Evolutionary conservation across 2,888 invertebrate species (phyloP), one percentile per base, ranked within the genome.

Genomic region (Eupeodes latifasciatus): DNA sequence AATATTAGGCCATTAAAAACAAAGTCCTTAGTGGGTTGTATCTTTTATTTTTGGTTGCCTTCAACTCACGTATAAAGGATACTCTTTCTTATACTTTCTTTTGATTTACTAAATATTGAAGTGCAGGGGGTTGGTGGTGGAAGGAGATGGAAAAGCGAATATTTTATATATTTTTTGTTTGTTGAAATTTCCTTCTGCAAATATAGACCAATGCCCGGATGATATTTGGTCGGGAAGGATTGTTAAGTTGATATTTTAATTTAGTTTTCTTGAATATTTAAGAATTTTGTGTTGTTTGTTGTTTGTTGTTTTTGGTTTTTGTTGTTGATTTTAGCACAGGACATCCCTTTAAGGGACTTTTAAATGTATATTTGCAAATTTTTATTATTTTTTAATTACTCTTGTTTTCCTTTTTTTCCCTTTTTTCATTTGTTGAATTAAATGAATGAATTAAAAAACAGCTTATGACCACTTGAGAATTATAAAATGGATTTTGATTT

Each of bases 1-100:
- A 87, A 83, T 87, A 76, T 83, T 79, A 87, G 83, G 79, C 79
- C 75, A 76, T 87, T 76, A 69, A 83, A 72, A 72, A 66, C 61
- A 62, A 71, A 66, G 71, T 87, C 75, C 83, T 79, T 59, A 75
- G 83, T 83, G 75, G 67, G 53, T 85, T 81, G 59, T 6, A 16
- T 11, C 11, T 44, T 1, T 47, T 59, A 19, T 64, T 57, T 34
- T 61, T 11, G 67, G 47, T 57, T 59, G 27, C 14, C n/a, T 14
- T 55, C 9, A 62, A 61, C 47, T 72, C 59, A 16, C 57, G 49
- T 71, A 14, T 4, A 40, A 47, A 36, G 66, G 19, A 36, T 75
- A 19, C 14, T 72, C 53, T 78, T 27, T 47, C 10, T 34, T 57
- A 12, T 40, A 10, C 10, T 66, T 44, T 12, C 11, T 49, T 49